Evolutionary conservation across 2,888 invertebrate genomes (phyloP).

Genomic region (Bombylius major): DNA sequence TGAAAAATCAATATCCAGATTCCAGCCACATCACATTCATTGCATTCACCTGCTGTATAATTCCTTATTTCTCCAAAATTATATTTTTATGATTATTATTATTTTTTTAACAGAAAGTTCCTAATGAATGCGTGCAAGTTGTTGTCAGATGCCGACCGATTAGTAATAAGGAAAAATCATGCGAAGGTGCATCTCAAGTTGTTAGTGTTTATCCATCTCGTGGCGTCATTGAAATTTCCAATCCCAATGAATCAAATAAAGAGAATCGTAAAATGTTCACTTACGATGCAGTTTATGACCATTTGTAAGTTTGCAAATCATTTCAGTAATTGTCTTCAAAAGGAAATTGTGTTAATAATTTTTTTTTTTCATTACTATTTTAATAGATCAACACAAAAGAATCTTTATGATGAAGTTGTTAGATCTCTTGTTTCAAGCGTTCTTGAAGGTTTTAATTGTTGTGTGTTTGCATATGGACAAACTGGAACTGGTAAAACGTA

Average conservation of each 20-base stretch:
- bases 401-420: constrained; percentile 92
- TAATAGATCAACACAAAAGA: constrained; percentile 70
- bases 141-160: constrained; percentile 95
- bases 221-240: constrained; percentile 82
- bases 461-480: constrained; percentile 98
- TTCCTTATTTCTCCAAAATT: too few species aligned
- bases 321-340: not conserved
- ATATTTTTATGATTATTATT: too few species aligned
- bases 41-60: too few species aligned
- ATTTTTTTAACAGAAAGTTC: constrained; percentile 19
- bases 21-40: too few species aligned
- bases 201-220: constrained; percentile 75
- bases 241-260: constrained; percentile 58
- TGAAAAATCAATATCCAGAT: too few species aligned
- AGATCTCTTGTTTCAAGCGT: constrained; percentile 90
- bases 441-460: constrained; percentile 95
- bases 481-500: constrained; percentile 85
- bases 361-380: not conserved
- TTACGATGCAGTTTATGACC: constrained; percentile 95
- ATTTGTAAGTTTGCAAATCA: constrained; percentile 40
- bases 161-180: constrained; percentile 66
- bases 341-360: too few species aligned
- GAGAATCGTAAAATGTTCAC: constrained; percentile 88
- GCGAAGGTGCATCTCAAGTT: constrained; percentile 40
- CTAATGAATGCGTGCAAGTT: constrained; percentile 86